A percentile compares a stretch with the other conserved stretches of the same genome.
phyloP scores from a whole-genome alignment of 2,888 invertebrate species.

The Thalpophila matura region DNA sequence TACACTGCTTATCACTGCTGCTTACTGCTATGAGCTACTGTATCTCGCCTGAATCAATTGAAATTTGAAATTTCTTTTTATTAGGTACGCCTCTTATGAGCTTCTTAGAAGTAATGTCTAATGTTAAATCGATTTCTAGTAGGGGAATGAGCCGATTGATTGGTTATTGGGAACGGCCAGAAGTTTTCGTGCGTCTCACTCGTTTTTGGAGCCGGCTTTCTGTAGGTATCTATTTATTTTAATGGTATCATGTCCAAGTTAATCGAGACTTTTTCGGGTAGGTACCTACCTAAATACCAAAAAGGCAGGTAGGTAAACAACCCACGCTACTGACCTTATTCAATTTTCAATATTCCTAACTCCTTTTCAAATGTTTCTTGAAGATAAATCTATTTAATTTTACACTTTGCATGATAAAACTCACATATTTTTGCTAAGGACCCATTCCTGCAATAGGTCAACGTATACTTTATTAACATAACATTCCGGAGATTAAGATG shows the following conservation, averaged over 20 bases:
- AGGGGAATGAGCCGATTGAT: too few species aligned
- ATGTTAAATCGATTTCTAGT: too few species aligned
- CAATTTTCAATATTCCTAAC: conserved; percentile 2
- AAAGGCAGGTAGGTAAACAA: not conserved
- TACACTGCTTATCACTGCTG: too few species aligned
- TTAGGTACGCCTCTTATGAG: too few species aligned
- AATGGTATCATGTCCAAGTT: not conserved
- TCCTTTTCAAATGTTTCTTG: conserved; percentile 20
- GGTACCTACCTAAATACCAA: not conserved
- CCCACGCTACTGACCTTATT: conserved; percentile 21
- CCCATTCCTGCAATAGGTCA: conserved; percentile 48
- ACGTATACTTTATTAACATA: conserved; percentile 33
- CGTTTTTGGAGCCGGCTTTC: too few species aligned
- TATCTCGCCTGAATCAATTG: too few species aligned
- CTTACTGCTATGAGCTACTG: too few species aligned
- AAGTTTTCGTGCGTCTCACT: too few species aligned
- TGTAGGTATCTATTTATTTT: too few species aligned
- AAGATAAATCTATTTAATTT: not conserved
- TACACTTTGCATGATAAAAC: conserved; percentile 19
- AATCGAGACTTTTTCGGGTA: not conserved
- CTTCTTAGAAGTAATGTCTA: too few species aligned
- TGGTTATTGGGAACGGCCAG: too few species aligned
- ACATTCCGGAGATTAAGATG: conserved; percentile 35
- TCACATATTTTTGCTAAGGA: conserved; percentile 35
- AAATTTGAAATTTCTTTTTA: too few species aligned